These are phyloP conservation scores for Brachyrhaphis roseni DNA, from an alignment of 2,797 vertebrate species.

Conservation along the genomic window DNA sequence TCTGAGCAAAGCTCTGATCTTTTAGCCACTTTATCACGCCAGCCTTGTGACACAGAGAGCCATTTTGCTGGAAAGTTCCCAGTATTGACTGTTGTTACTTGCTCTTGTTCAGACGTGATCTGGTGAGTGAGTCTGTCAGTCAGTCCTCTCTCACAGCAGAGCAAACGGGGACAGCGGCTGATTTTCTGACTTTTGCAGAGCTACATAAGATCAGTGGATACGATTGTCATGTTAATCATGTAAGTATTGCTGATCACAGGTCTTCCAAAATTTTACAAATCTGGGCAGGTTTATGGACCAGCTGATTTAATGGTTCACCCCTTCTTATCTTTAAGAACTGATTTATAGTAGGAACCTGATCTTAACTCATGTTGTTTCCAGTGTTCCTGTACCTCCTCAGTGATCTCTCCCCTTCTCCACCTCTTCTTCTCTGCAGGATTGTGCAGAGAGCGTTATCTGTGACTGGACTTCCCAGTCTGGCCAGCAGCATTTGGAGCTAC, in stretches of 20 bases:
- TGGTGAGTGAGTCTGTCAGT: not conserved
- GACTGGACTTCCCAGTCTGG: slow-evolving; percentile 58
- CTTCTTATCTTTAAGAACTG: not conserved
- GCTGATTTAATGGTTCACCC: not conserved
- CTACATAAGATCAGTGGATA: not conserved
- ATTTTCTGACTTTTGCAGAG: not conserved
- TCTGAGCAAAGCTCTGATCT: not conserved
- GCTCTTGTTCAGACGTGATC: too few species aligned
- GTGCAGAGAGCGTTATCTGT: slow-evolving; percentile 59
- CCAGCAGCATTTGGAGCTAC: slow-evolving; percentile 66
- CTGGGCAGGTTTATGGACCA: not conserved
- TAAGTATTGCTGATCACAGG: not conserved
- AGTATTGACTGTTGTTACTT: not conserved
- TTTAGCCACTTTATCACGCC: not conserved
- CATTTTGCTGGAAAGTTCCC: not conserved
- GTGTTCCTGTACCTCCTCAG: not conserved
- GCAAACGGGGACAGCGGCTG: not conserved
- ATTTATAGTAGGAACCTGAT: not conserved
- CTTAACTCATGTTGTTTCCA: not conserved
- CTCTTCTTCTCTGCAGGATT: slow-evolving; percentile 51
- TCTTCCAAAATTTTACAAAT: not conserved
- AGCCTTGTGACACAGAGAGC: not conserved
- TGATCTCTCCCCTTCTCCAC: not conserved
- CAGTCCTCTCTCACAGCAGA: too few species aligned
- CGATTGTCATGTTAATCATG: too few species aligned